Percentiles rank a stretch among this genome's conserved stretches.
These are phyloP conservation scores for Congeria kusceri DNA, from an alignment of 2,888 invertebrate genomes.

Conservation along the genomic window DNA sequence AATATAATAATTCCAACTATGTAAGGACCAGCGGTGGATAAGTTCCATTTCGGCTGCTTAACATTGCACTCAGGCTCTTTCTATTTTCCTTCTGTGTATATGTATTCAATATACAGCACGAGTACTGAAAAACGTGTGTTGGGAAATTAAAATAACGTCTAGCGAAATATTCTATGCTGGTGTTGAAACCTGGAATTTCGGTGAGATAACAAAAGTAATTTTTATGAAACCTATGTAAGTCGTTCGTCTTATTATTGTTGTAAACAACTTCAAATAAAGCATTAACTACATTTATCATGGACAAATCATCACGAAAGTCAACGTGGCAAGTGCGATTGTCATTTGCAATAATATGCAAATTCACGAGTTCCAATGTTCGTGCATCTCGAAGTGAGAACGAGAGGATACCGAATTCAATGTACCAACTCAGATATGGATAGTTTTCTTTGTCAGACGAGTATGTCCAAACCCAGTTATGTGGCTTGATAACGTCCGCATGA, in stretches of 20 bases:
- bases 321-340: not conserved
- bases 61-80: not conserved
- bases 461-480: not conserved
- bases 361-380: not conserved
- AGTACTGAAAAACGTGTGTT: constrained; percentile 2
- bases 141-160: constrained; percentile 20
- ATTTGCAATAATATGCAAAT: not conserved
- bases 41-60: constrained; percentile 1
- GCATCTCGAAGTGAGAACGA: not conserved
- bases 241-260: not conserved
- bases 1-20: constrained; percentile 9
- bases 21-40: not conserved
- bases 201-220: not conserved
- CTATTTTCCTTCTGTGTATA: not conserved
- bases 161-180: not conserved
- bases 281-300: not conserved
- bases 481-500: not conserved
- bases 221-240: not conserved
- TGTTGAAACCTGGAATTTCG: not conserved
- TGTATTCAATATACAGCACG: constrained; percentile 12
- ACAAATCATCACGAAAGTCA: not conserved
- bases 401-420: not conserved
- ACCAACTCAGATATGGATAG: constrained; percentile 1
- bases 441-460: not conserved
- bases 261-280: not conserved